Conservation (phyloP, 2,797 vertebrate genomes). For the Tapera naevia region DNA sequence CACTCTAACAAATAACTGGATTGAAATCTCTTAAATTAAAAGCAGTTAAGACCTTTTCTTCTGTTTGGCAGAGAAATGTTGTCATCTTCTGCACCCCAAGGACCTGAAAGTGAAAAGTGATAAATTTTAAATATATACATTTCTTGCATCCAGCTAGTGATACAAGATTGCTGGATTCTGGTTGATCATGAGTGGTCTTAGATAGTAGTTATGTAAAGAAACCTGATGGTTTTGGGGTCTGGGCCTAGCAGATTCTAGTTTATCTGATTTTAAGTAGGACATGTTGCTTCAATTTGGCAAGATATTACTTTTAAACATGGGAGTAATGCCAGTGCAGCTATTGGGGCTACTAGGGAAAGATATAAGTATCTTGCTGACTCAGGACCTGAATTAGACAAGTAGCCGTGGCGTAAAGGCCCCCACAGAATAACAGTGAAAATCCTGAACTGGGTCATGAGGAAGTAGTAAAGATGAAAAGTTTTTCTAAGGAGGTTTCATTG, state of each 20-base stretch:
- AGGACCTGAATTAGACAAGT: constrained; percentile 51
- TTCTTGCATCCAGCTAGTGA: background rate
- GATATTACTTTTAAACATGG: constrained; percentile 46
- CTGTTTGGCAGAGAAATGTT: constrained; percentile 50
- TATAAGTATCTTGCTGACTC: constrained; percentile 55
- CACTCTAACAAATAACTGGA: constrained; percentile 72
- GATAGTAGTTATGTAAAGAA: background rate
- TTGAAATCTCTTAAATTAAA: constrained; percentile 73
- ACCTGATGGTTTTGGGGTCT: constrained; percentile 4
- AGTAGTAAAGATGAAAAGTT: constrained; percentile 70
- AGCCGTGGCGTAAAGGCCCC: constrained; percentile 40
- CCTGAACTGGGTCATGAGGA: constrained; percentile 66
- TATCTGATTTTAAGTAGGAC: constrained; percentile 43
- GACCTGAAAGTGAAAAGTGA: constrained; percentile 54
- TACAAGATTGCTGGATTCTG: background rate
- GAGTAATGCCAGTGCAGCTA: constrained; percentile 44
- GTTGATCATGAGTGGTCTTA: background rate
- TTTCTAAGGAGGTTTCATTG: constrained; percentile 56
- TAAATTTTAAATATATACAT: constrained; percentile 1
- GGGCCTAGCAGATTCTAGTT: background rate
- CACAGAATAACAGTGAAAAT: constrained; percentile 58
- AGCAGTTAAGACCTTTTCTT: constrained; percentile 61
- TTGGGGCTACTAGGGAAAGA: constrained; percentile 49
- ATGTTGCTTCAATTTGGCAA: constrained; percentile 55
- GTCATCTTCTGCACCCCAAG: constrained; percentile 35